Conservation (phyloP, 2,113 vertebrate species). For the Vulpes ferrilata region DNA sequence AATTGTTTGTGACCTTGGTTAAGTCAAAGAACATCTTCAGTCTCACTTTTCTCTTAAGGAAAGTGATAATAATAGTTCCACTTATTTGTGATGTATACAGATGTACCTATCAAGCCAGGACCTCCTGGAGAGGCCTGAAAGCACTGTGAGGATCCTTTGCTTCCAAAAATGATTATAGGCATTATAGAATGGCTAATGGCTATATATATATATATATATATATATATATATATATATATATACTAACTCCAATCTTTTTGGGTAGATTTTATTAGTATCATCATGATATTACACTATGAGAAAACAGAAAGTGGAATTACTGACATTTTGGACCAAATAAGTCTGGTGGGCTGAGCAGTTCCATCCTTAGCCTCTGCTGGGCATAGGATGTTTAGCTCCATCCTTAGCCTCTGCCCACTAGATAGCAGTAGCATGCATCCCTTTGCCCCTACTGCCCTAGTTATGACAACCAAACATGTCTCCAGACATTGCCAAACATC, state of each 20-base stretch:
- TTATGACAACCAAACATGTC: neutral
- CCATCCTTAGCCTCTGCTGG: neutral
- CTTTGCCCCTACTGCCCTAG: rapidly evolving
- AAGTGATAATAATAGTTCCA: neutral
- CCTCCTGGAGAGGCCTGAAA: neutral
- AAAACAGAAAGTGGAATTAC: neutral
- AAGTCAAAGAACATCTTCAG: neutral
- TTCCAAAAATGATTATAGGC: neutral
- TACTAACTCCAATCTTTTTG: neutral
- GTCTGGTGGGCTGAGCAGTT: neutral
- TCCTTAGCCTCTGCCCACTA: neutral
- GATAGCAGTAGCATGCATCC: neutral
- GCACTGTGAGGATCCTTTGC: rapidly evolving
- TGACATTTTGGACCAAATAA: neutral
- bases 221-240: neutral
- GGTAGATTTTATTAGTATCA: neutral
- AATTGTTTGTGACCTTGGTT: neutral
- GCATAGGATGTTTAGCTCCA: neutral
- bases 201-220: neutral
- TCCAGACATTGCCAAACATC: neutral
- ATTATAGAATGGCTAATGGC: neutral
- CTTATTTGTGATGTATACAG: neutral
- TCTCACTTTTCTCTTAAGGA: neutral
- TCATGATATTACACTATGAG: neutral
- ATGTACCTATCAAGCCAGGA: neutral